These are phyloP conservation scores for Pinctada fucata DNA, from an alignment of 2,888 invertebrate genomes.

Conservation along the genomic window DNA sequence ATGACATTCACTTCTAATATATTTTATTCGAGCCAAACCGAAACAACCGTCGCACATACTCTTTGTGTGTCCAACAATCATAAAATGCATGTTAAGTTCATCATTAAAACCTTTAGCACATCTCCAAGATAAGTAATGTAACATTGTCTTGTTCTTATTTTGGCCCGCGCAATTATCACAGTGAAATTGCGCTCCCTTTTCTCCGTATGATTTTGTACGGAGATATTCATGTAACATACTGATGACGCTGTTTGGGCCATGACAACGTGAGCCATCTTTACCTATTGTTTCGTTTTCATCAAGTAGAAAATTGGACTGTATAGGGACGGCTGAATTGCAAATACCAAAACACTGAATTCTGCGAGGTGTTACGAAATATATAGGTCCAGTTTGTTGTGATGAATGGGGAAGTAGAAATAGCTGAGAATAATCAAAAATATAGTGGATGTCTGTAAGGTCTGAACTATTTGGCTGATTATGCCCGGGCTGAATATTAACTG, in stretches of 20 bases:
- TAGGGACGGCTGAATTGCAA: background rate
- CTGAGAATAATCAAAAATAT: background rate
- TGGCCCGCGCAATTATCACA: background rate
- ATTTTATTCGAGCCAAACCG: background rate
- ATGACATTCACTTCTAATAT: background rate
- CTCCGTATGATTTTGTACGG: background rate
- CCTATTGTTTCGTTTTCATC: background rate
- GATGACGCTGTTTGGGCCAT: background rate
- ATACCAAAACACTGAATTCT: background rate
- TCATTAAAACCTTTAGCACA: background rate
- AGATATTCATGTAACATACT: background rate
- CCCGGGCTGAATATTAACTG: background rate
- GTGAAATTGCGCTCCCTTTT: background rate
- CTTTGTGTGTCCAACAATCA: background rate
- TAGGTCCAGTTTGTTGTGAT: background rate
- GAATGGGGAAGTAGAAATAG: background rate
- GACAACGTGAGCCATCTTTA: background rate
- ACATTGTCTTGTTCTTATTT: background rate
- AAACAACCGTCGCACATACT: background rate
- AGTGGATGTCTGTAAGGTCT: background rate
- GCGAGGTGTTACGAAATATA: background rate
- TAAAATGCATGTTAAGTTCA: background rate
- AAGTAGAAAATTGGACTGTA: background rate
- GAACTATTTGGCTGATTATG: background rate
- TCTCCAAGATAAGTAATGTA: background rate